Evolutionary conservation across 2,797 vertebrate species (phyloP), one percentile per base, ranked within the genome.

Genomic region (Malurus splendens): DNA sequence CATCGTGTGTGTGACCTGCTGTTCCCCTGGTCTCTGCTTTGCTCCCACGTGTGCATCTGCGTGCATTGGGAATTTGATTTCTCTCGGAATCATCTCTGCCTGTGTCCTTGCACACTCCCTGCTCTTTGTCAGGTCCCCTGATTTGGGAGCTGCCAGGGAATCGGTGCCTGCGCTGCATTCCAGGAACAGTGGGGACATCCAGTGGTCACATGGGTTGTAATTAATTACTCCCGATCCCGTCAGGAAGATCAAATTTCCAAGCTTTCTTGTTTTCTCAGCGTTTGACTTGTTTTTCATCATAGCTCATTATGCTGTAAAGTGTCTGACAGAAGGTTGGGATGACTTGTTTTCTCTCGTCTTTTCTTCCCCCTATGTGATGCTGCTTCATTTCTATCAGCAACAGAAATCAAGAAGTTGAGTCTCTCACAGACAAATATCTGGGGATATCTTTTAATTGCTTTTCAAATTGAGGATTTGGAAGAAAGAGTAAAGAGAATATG

Each of bases 171-270:
- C 6, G 33, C 74, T 38, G 78, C 90, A 96, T 96, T 93, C 65
- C 92, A 97, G 95, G 97, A 94, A 86, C 95, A 33, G 89, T 95
- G 96, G 93, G 92, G 96, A 97, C 96, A 97, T 97, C 97, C 96
- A 97, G 97, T 95, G 97, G 97, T 92, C 96, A 86, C 47, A 61
- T 22, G 64, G 86, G 90, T 94, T 95, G 82, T 75, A 94, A 96
- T 97, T 97, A 96, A 97, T 96, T 94, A 94, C 95, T 96, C 89
- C 78, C 4, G 7, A 92, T 86, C 79, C 89, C 41, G 30, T 86
- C 78, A 70, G 51, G 27, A 41, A 62, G 52, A 87, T 86, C 65
- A 77, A 14, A 32, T 93, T 80, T 36, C 86, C 80, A 51, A 68
- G 79, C 54, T 66, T 81, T 81, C 83, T 79, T 79, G 55, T 87